phyloP scores from a whole-genome alignment of 2,888 invertebrate genomes.

The Campoplex nolae region DNA sequence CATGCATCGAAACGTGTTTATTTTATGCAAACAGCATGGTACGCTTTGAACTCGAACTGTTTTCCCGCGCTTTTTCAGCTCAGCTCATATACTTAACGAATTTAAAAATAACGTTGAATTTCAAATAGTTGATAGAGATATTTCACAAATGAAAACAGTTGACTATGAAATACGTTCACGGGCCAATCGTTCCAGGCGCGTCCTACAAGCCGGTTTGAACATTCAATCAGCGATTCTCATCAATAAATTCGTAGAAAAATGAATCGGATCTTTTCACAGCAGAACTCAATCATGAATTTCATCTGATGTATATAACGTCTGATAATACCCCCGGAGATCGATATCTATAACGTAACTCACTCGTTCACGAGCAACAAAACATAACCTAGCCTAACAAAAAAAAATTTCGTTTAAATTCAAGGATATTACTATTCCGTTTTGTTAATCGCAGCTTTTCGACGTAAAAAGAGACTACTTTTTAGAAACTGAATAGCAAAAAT shows the following conservation, averaged over 20 bases:
- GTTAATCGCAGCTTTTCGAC: too few species aligned
- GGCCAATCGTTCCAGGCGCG: background rate
- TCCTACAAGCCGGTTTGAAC: background rate
- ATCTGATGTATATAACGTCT: background rate
- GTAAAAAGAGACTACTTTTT: too few species aligned
- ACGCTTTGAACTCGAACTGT: background rate
- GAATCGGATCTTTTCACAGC: background rate
- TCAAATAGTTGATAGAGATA: background rate
- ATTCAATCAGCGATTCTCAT: background rate
- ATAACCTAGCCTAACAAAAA: too few species aligned
- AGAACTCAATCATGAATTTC: background rate
- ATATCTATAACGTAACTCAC: background rate
- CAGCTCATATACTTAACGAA: background rate
- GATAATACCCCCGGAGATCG: background rate
- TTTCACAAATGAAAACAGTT: background rate
- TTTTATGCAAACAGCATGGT: background rate
- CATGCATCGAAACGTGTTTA: background rate
- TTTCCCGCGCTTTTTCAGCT: slow-evolving; percentile 7
- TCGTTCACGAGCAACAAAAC: background rate
- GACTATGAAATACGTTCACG: background rate
- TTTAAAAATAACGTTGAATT: background rate
- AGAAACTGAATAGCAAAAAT: too few species aligned
- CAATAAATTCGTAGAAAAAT: background rate
- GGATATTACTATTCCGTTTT: too few species aligned
- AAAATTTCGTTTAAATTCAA: too few species aligned